Base-by-base conservation (phyloP, 2,888 invertebrate species). In the Helicoverpa assulta region DNA sequence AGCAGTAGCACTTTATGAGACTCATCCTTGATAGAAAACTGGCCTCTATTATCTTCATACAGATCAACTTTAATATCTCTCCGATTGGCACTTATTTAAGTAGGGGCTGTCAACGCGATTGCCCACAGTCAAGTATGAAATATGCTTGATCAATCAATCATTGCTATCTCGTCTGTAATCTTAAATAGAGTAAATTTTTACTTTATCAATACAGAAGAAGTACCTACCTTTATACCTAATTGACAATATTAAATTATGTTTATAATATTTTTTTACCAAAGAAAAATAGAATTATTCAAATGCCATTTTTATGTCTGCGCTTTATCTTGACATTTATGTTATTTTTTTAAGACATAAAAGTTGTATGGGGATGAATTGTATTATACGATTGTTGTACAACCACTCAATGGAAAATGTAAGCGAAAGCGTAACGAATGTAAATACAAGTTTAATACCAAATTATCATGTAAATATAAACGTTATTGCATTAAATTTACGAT, bases 401-500 rank as follows among this genome's bases (percentile, higher is more conserved):
- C 40, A 67, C 37, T 60, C 59, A 73, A 76, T 61, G 67, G 58
- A 66, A 74, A 80, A 78, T 16, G 71, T 73, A 72, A 67, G 53
- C 57, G 64, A 76, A 70, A 66, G 55, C 59, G 66, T 76, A 69
- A 72, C 62, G 61, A 71, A 70, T 67, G 68, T 54, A 74, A 74
- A 79, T 77, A 81, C 63, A 82, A 74, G 73, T 80, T 85, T 82
- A 78, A 82, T 83, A 73, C 59, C 80, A 80, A 82, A 83, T 86
- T 84, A 84, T 87, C 82, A 89, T 86, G 83, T 80, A 84, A 85
- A 88, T 85, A 74, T 80, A 69, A 81, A 83, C 78, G 80, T 88
- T 86, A 88, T 85, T 85, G 81, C 82, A 83, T 76, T 74, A 80
- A 77, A 74, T 88, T 88, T 86, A 86, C 78, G 82, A 78, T 67